Evolutionary conservation across 2,888 invertebrate genomes (phyloP), one percentile per base, ranked within the genome.

Genomic region (Ectemnius lituratus): DNA sequence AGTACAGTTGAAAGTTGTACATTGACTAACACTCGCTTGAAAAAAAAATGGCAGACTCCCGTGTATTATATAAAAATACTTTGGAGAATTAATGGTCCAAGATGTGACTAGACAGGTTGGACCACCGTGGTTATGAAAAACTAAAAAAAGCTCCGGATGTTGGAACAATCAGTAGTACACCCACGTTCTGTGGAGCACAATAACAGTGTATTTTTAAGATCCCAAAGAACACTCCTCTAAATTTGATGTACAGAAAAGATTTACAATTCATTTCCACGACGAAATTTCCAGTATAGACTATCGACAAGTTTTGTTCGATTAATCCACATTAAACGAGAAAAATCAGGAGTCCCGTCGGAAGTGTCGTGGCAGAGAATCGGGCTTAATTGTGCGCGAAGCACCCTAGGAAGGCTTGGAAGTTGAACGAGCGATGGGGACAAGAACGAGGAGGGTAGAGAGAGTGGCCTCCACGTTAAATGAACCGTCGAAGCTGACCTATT

Each of bases 81-180:
- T 37, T 6, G 37, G 8, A 6, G 37, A 11, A 37, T 37, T 37
- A 11, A 37, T 37, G 37, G 8, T 37, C 0, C 37, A 37, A 37
- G 37, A 11, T 37, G 37, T 37, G 37, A 37, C 8, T 1, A 6
- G 4, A 11, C 37, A 8, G 37, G 37, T 6, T 37, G 58, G 76
- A 79, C 79, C 80, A 77, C 73, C 85, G 76, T 63, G 79, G 72
- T 57, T 79, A 70, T 80, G 72, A 84, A 85, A 85, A 82, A 78
- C 69, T 75, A 59, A 73, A 82, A 82, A 84, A 73, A 73, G 16
- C n/a, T 52, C 16, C 52, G 52, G 52, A 52, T 37, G 37, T 11
- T 37, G 37, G 37, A 37, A 37, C 37, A 37, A 37, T 37, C 37
- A 37, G 37, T 8, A 1, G 8, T 11, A 8, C 37, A 37, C 37